A percentile compares a stretch with the other conserved stretches of the same genome.
phyloP scores from a whole-genome alignment of 92 coral and sea anemone species.

The Parazoanthus swiftii region DNA sequence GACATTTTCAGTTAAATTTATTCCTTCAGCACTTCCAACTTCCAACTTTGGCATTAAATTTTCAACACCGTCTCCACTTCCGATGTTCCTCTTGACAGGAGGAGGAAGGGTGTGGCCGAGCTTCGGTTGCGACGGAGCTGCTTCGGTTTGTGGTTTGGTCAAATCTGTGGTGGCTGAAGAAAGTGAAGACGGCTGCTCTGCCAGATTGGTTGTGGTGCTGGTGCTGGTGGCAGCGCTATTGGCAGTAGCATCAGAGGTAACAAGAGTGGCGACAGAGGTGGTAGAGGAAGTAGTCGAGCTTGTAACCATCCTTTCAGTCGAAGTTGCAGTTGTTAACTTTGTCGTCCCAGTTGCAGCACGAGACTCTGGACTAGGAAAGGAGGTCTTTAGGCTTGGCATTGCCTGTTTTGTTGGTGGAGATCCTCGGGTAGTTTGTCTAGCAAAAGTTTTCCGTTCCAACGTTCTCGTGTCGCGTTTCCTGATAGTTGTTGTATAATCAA shows the following conservation, averaged over 20 bases:
- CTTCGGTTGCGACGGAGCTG: background rate
- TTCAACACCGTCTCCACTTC: constrained; percentile 7
- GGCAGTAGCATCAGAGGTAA: background rate
- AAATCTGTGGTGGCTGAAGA: background rate
- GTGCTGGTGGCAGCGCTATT: background rate
- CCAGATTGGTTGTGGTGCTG: background rate
- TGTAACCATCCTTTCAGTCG: background rate
- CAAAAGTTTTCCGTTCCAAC: background rate
- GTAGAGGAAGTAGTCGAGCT: background rate
- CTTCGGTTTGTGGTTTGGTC: background rate
- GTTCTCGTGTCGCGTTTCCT: background rate
- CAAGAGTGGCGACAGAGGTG: too few relatives aligned
- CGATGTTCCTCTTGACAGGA: background rate
- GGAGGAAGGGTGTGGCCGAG: background rate
- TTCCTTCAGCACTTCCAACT: background rate
- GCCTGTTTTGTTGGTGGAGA: constrained; percentile 10
- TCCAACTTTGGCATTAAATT: background rate
- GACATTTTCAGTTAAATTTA: background rate
- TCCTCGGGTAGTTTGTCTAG: background rate
- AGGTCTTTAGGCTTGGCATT: background rate
- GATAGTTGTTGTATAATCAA: background rate
- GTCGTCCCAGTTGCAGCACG: background rate
- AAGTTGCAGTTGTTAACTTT: background rate
- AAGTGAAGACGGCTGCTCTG: background rate
- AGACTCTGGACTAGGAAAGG: background rate